Conservation (phyloP, 2,797 vertebrate genomes). For the Tamandua tetradactyla region DNA sequence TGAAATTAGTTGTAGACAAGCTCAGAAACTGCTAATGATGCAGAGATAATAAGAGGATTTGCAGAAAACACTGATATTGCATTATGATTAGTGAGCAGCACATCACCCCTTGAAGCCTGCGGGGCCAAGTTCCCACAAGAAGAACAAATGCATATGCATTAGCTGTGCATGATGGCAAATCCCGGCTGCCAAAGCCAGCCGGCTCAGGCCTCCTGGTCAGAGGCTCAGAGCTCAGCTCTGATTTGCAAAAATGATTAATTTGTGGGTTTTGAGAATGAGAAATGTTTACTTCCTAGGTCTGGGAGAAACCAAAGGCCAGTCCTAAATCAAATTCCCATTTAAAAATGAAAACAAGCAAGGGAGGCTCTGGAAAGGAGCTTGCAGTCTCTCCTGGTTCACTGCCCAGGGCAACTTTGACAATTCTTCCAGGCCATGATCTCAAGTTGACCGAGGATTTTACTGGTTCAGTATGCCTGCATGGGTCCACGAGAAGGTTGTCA, state of each 20-base stretch:
- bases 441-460: not conserved
- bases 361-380: not conserved
- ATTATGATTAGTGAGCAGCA: slow-evolving; percentile 73
- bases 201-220: slow-evolving; percentile 40
- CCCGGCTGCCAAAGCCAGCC: not conserved
- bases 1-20: slow-evolving; percentile 69
- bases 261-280: slow-evolving; percentile 75
- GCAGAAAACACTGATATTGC: slow-evolving; percentile 66
- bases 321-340: slow-evolving; percentile 71
- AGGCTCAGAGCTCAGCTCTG: slow-evolving; percentile 58
- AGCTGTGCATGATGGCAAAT: not conserved
- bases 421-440: not conserved
- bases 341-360: slow-evolving; percentile 60
- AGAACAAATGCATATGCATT: slow-evolving; percentile 55
- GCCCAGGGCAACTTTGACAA: not conserved
- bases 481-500: not conserved
- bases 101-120: slow-evolving; percentile 58
- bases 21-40: slow-evolving; percentile 76
- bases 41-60: slow-evolving; percentile 72
- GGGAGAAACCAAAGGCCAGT: slow-evolving; percentile 56
- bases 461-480: accelerated
- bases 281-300: slow-evolving; percentile 21
- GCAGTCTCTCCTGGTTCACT: accelerated
- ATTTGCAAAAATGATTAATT: slow-evolving; percentile 79
- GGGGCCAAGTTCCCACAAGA: slow-evolving; percentile 61